These are phyloP conservation scores for Sigmodon hispidus DNA, from an alignment of 2,113 vertebrate genomes.

Conservation along the genomic window DNA sequence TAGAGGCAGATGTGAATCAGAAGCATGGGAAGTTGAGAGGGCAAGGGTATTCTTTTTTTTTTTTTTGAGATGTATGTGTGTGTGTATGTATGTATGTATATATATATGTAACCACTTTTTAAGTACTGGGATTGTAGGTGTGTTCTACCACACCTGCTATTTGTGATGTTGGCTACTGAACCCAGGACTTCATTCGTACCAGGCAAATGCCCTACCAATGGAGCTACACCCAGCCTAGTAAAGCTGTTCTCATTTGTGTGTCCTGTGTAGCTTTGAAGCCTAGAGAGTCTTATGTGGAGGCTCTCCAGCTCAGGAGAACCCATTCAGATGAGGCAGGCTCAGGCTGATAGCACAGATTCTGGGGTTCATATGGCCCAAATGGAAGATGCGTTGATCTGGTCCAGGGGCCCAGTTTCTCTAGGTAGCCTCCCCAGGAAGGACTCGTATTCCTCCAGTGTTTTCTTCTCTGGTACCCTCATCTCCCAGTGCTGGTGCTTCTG, in stretches of 20 bases:
- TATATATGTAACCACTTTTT: no score
- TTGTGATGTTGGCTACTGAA: neutral
- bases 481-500: neutral
- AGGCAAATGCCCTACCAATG: neutral
- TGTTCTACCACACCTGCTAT: neutral
- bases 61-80: neutral
- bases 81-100: no score
- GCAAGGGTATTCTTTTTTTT: neutral
- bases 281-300: neutral
- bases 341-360: neutral
- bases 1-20: slow-evolving; percentile 14
- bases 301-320: neutral
- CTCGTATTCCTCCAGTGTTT: neutral
- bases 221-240: neutral
- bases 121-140: neutral
- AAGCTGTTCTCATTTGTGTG: neutral
- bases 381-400: neutral
- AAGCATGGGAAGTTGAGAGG: neutral
- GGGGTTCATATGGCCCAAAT: neutral
- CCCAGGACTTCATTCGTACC: neutral
- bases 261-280: slow-evolving; percentile 30
- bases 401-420: neutral
- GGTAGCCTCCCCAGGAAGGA: neutral
- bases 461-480: neutral
- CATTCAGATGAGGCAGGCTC: neutral